Evolutionary conservation across 2,113 vertebrate genomes (phyloP).

Genomic region (Oxyura jamaicensis): DNA sequence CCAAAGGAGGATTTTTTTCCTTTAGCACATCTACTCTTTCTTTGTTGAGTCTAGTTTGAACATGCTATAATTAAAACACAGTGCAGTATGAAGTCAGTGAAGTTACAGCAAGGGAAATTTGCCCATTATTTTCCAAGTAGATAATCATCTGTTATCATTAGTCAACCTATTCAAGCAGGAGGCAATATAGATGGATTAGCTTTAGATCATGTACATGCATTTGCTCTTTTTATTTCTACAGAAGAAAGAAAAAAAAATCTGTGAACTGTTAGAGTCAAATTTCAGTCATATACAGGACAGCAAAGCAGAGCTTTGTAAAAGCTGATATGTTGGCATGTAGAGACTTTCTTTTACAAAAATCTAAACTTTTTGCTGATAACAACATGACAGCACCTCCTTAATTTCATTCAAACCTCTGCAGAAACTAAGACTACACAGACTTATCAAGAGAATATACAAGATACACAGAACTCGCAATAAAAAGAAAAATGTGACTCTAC

Average conservation of each 20-base stretch:
- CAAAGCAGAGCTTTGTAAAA: constrained; percentile 9
- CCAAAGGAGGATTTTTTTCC: constrained; percentile 25
- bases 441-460: constrained; percentile 21
- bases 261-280: background rate
- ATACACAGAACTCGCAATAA: constrained; percentile 9
- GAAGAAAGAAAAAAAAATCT: background rate
- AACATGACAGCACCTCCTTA: constrained; percentile 9
- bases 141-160: constrained; percentile 55
- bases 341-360: constrained; percentile 5
- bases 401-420: constrained; percentile 21
- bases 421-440: constrained; percentile 7
- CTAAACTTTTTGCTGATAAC: background rate
- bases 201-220: background rate
- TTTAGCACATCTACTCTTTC: constrained; percentile 6
- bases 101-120: constrained; percentile 40
- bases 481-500: constrained; percentile 21
- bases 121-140: constrained; percentile 30
- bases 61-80: constrained; percentile 38
- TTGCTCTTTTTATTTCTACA: constrained; percentile 11
- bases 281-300: background rate
- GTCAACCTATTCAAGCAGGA: constrained; percentile 31
- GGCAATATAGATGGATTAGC: constrained; percentile 29
- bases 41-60: constrained; percentile 16
- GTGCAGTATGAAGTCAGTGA: background rate
- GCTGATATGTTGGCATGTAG: background rate